Conservation (phyloP, 1,140 invertebrate genomes). For the Mercenaria mercenaria region DNA sequence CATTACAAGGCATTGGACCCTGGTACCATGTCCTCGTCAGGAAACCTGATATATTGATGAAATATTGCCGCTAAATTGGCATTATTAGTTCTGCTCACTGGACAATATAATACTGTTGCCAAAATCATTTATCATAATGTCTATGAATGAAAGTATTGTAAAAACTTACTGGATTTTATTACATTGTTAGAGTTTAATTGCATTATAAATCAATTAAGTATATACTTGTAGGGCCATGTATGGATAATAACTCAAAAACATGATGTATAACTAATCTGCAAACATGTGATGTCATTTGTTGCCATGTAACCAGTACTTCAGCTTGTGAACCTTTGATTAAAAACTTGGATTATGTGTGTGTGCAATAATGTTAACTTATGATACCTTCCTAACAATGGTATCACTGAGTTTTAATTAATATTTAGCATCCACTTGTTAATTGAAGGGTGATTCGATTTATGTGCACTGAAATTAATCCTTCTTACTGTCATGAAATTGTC, state of each 20-base stretch:
- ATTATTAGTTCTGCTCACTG: neutral
- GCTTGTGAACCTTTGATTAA: neutral
- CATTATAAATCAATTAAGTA: slow-evolving; percentile 43
- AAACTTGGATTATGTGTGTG: neutral
- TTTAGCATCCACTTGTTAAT: slow-evolving; percentile 11
- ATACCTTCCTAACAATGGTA: neutral
- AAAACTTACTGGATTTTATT: neutral
- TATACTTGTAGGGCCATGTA: neutral
- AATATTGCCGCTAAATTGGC: neutral
- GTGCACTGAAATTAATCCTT: neutral
- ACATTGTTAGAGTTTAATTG: neutral
- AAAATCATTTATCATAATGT: neutral
- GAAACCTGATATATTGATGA: slow-evolving; percentile 31
- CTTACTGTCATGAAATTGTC: neutral
- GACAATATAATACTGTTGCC: neutral
- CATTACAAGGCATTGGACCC: neutral
- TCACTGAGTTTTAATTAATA: slow-evolving; percentile 12
- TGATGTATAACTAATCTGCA: slow-evolving; percentile 26
- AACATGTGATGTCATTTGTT: slow-evolving; percentile 50
- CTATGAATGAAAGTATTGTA: slow-evolving; percentile 29
- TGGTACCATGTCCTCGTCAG: neutral
- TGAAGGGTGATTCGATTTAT: neutral
- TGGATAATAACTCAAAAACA: slow-evolving; percentile 33
- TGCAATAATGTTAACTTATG: neutral
- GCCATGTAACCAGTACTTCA: slow-evolving; percentile 5